phyloP scores from a whole-genome alignment of 2,113 vertebrate genomes.

The Alosa alosa region DNA sequence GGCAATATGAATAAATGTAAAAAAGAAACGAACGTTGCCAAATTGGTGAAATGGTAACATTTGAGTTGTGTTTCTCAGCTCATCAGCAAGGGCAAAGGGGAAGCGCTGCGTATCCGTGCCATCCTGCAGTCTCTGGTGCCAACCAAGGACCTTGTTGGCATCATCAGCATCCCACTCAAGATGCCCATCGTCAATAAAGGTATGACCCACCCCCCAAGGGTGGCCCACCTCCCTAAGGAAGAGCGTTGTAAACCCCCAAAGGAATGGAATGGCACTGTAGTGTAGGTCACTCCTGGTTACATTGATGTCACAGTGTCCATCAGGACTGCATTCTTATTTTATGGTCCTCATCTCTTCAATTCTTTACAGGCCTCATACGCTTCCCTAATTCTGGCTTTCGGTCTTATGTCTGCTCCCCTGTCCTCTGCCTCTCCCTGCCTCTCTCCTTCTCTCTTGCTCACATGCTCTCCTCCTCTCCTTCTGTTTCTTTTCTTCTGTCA shows the following conservation, averaged over 20 bases:
- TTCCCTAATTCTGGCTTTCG: background rate
- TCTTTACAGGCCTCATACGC: background rate
- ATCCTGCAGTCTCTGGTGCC: slow-evolving; percentile 95
- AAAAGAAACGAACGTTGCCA: background rate
- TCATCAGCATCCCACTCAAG: slow-evolving; percentile 94
- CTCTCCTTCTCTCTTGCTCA: slow-evolving; percentile 1
- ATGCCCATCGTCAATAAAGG: slow-evolving; percentile 91
- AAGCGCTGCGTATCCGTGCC: slow-evolving; percentile 92
- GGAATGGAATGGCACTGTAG: background rate
- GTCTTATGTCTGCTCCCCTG: background rate
- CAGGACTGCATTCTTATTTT: background rate
- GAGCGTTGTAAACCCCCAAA: background rate
- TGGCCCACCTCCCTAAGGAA: background rate
- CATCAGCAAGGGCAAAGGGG: slow-evolving; percentile 95
- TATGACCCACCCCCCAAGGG: slow-evolving; percentile 50
- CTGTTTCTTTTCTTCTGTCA: background rate
- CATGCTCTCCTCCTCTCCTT: background rate
- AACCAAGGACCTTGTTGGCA: slow-evolving; percentile 89
- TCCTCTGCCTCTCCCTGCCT: background rate
- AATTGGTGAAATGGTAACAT: background rate
- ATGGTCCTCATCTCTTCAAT: background rate
- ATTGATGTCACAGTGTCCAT: background rate
- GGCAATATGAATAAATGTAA: background rate
- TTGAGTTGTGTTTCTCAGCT: slow-evolving; percentile 71
- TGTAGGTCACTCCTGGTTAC: background rate